phyloP scores from a whole-genome alignment of 2,113 vertebrate species.

The Mirounga angustirostris region DNA sequence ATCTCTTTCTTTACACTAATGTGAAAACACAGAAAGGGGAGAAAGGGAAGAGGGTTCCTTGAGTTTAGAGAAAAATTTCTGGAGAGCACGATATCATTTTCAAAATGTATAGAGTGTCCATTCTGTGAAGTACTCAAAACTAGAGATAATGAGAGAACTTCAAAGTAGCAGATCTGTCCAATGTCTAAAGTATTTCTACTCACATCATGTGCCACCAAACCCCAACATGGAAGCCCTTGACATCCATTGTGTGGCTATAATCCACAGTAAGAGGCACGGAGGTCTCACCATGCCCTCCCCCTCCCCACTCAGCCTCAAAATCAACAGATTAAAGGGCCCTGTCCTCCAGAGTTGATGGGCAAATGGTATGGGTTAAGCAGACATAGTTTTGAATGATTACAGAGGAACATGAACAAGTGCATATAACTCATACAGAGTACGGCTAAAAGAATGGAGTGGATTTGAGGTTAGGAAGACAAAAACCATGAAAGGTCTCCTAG shows the following conservation, averaged over 20 bases:
- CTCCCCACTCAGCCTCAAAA: not conserved
- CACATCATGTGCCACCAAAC: not conserved
- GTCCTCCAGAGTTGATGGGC: not conserved
- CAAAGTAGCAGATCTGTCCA: not conserved
- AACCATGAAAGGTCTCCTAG: not conserved
- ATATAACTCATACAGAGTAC: not conserved
- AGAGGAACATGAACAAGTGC: not conserved
- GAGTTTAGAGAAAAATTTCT: not conserved
- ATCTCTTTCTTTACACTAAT: not conserved
- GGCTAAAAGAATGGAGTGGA: not conserved
- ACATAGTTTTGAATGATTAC: not conserved
- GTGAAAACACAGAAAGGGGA: not conserved
- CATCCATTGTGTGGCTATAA: not conserved
- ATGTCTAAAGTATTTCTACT: not conserved
- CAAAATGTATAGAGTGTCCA: not conserved
- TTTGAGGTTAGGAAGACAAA: not conserved
- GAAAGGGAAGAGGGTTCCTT: not conserved
- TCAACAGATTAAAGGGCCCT: not conserved
- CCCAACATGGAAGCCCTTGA: not conserved
- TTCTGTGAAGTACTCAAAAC: slow-evolving; percentile 19
- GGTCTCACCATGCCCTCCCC: not conserved
- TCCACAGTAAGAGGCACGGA: not conserved
- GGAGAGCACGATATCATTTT: not conserved
- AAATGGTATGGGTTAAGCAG: not conserved
- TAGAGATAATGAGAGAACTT: slow-evolving; percentile 9